These are phyloP conservation scores for Drosophila kurseongensis DNA, from an alignment of 1,140 invertebrate species.

Conservation along the genomic window DNA sequence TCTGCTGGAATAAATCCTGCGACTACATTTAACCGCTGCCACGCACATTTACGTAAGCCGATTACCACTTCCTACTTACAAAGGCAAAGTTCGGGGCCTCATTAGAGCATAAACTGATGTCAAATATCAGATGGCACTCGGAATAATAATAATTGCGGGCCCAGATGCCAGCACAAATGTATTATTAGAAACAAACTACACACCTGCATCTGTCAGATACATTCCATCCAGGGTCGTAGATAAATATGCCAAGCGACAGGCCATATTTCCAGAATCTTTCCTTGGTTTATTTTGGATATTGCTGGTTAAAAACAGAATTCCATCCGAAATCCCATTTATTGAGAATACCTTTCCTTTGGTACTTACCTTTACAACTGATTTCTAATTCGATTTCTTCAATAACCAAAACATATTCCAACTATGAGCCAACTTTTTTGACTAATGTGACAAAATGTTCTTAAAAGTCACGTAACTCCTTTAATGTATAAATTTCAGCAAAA, in stretches of 20 bases:
- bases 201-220: slow-evolving; percentile 16
- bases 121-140: slow-evolving; percentile 1
- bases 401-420: no score
- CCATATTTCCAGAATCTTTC: background rate
- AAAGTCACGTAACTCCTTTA: no score
- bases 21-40: background rate
- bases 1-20: no score
- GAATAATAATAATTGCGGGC: slow-evolving; percentile 24
- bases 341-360: no score
- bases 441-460: no score
- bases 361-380: no score
- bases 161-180: background rate
- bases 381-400: no score
- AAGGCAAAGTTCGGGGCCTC: background rate
- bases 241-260: slow-evolving; percentile 13
- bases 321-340: no score
- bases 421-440: no score
- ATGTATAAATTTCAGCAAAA: no score
- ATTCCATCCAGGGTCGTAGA: background rate
- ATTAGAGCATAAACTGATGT: slow-evolving; percentile 22
- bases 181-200: background rate
- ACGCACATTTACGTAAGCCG: background rate
- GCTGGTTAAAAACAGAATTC: background rate
- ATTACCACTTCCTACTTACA: background rate
- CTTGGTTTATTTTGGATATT: background rate